Conservation (phyloP, 64 coral and sea anemone species). For the Stylophora pistillata region DNA sequence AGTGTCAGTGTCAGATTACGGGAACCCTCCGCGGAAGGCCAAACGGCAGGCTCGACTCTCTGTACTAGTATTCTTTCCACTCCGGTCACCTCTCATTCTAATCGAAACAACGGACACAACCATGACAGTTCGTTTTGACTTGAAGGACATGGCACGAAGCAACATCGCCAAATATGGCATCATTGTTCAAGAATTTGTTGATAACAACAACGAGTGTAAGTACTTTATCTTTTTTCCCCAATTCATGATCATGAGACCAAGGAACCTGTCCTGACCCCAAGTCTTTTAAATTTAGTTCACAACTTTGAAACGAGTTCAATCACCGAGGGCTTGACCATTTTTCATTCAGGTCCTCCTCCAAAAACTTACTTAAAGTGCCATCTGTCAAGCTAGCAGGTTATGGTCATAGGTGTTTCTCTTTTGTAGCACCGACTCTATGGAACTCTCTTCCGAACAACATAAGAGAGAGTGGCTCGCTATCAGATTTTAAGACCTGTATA, state of each 20-base stretch:
- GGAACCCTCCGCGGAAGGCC: slow-evolving; percentile 42
- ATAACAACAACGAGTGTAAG: slow-evolving; percentile 58
- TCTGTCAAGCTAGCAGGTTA: no score
- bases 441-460: no score
- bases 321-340: no score
- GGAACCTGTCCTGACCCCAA: background rate
- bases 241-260: no score
- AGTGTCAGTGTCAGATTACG: slow-evolving; percentile 73
- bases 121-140: slow-evolving; percentile 67
- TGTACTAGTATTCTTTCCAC: slow-evolving; percentile 65
- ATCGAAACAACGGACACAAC: slow-evolving; percentile 55
- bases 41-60: slow-evolving; percentile 55
- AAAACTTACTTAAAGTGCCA: no score
- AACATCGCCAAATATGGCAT: slow-evolving; percentile 80
- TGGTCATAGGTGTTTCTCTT: no score
- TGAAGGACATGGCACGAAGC: slow-evolving; percentile 62
- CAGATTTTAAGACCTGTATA: no score
- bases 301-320: no score
- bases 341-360: no score
- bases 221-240: background rate
- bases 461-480: no score
- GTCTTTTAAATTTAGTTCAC: background rate
- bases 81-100: slow-evolving; percentile 47
- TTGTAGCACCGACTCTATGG: no score
- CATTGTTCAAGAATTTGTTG: slow-evolving; percentile 75